Conservation (phyloP, 1,140 invertebrate species). For the Leptopilina boulardi region DNA sequence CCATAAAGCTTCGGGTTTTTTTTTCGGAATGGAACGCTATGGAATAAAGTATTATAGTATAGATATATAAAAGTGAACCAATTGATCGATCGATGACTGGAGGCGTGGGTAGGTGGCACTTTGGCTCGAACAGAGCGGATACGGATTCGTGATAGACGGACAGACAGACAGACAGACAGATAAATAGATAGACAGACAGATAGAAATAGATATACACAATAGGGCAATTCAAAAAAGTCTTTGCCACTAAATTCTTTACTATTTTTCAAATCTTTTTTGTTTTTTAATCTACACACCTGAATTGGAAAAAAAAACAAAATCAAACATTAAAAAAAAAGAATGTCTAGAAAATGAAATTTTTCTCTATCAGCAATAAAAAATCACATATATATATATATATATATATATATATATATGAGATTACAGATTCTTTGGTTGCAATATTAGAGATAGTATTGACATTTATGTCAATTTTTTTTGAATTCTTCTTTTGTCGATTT, state of each 20-base stretch:
- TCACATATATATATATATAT: no score
- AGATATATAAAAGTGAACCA: constrained; percentile 19
- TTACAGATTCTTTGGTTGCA: no score
- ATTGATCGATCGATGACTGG: constrained; percentile 37
- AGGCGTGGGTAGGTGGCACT: constrained; percentile 59
- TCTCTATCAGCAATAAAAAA: no score
- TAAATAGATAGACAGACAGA: constrained; percentile 24
- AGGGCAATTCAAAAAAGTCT: constrained; percentile 37
- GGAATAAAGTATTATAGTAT: constrained; percentile 33
- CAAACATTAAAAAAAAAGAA: no score
- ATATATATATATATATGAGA: no score
- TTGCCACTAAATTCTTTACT: not conserved
- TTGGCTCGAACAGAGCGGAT: constrained; percentile 49
- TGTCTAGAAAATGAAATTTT: no score
- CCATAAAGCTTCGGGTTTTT: constrained; percentile 31
- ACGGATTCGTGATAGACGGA: constrained; percentile 45
- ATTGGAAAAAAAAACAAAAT: no score
- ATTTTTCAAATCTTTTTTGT: not conserved
- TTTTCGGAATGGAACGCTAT: constrained; percentile 23
- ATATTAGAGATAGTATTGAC: no score
- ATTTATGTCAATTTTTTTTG: no score
- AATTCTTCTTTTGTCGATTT: no score
- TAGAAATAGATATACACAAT: constrained; percentile 25
- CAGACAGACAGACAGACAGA: constrained; percentile 51
- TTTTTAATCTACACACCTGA: no score